Evolutionary conservation across 23 tunicate species (phyloP).

Genomic region (Pegea sp.): DNA sequence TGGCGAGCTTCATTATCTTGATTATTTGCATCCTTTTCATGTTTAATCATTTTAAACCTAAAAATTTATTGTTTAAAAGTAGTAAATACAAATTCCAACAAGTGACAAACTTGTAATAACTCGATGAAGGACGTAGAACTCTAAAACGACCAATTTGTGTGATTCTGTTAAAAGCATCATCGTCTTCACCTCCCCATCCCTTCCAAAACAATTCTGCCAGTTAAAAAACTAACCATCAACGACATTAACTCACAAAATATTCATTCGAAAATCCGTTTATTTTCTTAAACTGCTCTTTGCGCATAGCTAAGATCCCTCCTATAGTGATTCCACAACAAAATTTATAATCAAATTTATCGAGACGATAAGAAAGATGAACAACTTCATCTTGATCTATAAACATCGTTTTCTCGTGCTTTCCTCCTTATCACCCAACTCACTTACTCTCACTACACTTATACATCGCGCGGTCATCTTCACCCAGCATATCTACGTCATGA

Average conservation of each 20-base stretch:
- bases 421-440: no score
- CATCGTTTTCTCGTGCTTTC: no score
- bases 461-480: slow-evolving; percentile 10
- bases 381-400: not conserved
- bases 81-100: not conserved
- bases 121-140: slow-evolving; percentile 3
- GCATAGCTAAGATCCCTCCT: slow-evolving; percentile 1
- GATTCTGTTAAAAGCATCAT: slow-evolving; percentile 1
- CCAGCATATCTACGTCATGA: slow-evolving; percentile 11
- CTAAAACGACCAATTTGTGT: not conserved
- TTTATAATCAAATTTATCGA: slow-evolving; percentile 4
- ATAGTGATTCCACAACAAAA: slow-evolving; percentile 5
- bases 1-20: not conserved
- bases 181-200: slow-evolving; percentile 24
- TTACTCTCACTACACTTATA: slow-evolving; percentile 1
- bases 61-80: not conserved
- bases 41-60: slow-evolving; percentile 5
- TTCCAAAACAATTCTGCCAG: not conserved
- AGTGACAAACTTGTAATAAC: not conserved
- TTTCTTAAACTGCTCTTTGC: slow-evolving; percentile 3
- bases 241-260: slow-evolving; percentile 4
- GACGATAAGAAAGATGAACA: not conserved
- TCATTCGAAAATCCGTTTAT: slow-evolving; percentile 7
- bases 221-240: not conserved
- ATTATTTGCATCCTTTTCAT: slow-evolving; percentile 1